These are phyloP conservation scores for Oryzaephilus surinamensis DNA, from an alignment of 1,140 invertebrate genomes.

Conservation along the genomic window DNA sequence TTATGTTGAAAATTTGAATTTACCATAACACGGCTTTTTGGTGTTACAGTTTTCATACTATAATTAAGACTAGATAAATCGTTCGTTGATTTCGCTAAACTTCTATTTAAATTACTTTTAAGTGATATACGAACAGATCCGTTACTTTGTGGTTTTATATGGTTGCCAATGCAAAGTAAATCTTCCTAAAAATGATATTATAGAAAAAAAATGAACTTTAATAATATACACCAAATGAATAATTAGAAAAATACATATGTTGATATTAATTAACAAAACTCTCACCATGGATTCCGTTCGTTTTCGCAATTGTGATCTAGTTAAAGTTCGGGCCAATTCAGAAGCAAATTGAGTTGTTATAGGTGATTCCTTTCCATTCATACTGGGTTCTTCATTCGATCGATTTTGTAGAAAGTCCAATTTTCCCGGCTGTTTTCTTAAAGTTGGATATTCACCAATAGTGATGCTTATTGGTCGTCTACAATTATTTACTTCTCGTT, in stretches of 20 bases:
- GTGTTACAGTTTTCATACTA: constrained; percentile 11
- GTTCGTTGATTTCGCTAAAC: constrained; percentile 33
- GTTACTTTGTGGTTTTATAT: constrained; percentile 36
- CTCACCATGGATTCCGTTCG: constrained; percentile 55
- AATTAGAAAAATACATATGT: not conserved
- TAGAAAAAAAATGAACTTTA: not conserved
- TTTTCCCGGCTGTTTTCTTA: constrained; percentile 49
- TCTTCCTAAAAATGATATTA: constrained; percentile 37
- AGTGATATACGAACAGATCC: constrained; percentile 40
- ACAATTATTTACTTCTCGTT: constrained; percentile 8
- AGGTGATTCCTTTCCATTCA: constrained; percentile 35
- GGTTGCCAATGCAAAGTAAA: constrained; percentile 26
- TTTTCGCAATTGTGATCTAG: constrained; percentile 58
- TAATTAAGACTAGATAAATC: constrained; percentile 18
- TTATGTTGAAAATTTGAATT: constrained; percentile 24
- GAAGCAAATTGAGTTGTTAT: constrained; percentile 56
- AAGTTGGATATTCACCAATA: constrained; percentile 54
- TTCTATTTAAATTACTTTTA: constrained; percentile 37
- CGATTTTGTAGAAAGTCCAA: constrained; percentile 53
- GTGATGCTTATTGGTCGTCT: constrained; percentile 43
- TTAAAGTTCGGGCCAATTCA: constrained; percentile 59
- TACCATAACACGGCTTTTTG: constrained; percentile 27
- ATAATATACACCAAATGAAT: not conserved
- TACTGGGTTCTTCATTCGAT: not conserved
- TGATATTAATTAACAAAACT: constrained; percentile 1